Percentiles rank a stretch among this genome's conserved stretches.
Conservation (phyloP, 2,113 vertebrate genomes). For the Hemiprocne comata region DNA sequence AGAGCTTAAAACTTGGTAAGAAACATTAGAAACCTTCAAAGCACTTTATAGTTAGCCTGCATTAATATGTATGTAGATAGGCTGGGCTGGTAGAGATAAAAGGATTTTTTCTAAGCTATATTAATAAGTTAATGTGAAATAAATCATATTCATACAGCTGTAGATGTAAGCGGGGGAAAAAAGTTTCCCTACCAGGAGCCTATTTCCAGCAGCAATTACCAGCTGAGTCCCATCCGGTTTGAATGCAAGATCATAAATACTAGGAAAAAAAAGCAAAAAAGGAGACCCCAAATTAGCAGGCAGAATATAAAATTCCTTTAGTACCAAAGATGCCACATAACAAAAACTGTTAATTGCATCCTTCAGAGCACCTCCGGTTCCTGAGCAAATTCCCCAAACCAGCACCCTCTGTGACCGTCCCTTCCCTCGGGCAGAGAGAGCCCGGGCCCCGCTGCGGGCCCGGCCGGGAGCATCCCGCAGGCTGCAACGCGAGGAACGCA, state of each 20-base stretch:
- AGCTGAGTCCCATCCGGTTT: slow-evolving; percentile 97
- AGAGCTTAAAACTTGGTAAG: not conserved
- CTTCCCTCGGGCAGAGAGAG: no score
- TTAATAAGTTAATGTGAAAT: not conserved
- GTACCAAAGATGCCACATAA: rapidly evolving
- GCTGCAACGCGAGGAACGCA: no score
- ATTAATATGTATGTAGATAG: not conserved
- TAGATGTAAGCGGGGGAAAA: not conserved
- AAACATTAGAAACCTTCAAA: not conserved
- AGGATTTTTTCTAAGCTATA: not conserved
- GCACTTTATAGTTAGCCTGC: not conserved
- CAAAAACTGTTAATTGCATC: rapidly evolving
- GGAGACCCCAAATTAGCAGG: not conserved
- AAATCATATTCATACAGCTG: not conserved
- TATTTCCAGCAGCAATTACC: slow-evolving; percentile 93
- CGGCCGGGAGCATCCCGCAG: no score
- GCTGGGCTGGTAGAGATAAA: not conserved
- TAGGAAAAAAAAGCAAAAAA: slow-evolving; percentile 50
- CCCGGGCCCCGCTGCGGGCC: no score
- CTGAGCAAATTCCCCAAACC: not conserved
- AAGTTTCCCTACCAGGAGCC: slow-evolving; percentile 86
- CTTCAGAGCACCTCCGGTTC: rapidly evolving
- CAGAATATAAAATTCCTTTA: rapidly evolving
- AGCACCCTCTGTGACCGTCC: no score
- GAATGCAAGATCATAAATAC: slow-evolving; percentile 95